Evolutionary conservation across 1,140 invertebrate species (phyloP), one percentile per base, ranked within the genome.

Genomic region (Ooceraea biroi): DNA sequence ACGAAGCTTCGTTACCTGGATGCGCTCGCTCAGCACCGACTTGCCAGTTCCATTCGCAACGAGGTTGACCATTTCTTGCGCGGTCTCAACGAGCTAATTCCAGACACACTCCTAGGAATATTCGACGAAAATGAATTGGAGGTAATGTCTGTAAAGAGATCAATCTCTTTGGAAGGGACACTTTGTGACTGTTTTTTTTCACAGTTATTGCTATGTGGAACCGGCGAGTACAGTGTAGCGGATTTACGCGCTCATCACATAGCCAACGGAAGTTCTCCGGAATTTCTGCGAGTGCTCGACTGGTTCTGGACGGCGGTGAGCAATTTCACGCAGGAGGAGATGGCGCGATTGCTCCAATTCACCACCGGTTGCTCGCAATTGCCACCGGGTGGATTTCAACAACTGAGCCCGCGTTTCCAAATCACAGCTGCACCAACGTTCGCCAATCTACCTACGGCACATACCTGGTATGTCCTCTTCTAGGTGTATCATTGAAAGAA

Each of bases 111-210:
- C 85, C 95, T 99, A 68, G 98, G 97, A 91, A 98, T 98, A 92
- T 99, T 99, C 94, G 98, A 99, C 94, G 98, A 99, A 94, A 98
- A 98, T 95, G 98, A 99, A 95, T 95, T 99, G 19, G 98, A 99
- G 97, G 98, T 98, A n/a, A 93, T 25, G 91, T 87, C n/a, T n/a
- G n/a, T n/a, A n/a, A n/a, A n/a, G 19, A 46, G 50, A 80, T 71
- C 46, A n/a, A 14, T 19, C 3, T 69, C 1, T 22, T 7, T 0
- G 7, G 36, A 69, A 7, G 12, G 12, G 2, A 11, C 10, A 0
- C 14, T 48, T 7, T 17, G 4, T 14, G 48, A 27, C 41, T 76
- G n/a, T 65, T 27, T 52, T 4, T 11, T 41, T 41, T 69, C n/a
- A 50, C 93, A 98, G 98, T 93, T 99, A 82, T 94, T 99, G 25